These are phyloP conservation scores for Pogonocichla stellata DNA, from an alignment of 2,113 vertebrate species.

Conservation along the genomic window DNA sequence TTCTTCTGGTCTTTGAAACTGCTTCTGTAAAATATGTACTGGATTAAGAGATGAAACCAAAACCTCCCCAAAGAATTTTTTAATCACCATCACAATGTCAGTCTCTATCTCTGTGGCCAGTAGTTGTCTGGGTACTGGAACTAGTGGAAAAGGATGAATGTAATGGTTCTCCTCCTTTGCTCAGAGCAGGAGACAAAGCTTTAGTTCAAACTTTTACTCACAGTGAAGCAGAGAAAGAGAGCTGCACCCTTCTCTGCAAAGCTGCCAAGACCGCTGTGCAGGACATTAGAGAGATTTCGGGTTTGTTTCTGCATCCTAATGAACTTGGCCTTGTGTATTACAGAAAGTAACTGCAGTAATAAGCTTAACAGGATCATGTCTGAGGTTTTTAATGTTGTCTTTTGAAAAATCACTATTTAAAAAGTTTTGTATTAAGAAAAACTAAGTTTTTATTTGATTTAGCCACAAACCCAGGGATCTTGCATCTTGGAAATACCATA, in stretches of 20 bases:
- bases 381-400: not conserved
- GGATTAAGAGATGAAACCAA: constrained; percentile 15
- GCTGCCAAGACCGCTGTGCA: not conserved
- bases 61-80: not conserved
- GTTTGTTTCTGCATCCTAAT: not conserved
- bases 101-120: not conserved
- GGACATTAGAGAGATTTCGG: not conserved
- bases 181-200: not conserved
- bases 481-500: not conserved
- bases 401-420: not conserved
- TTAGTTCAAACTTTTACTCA: not conserved
- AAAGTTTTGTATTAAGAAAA: not conserved
- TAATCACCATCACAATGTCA: not conserved
- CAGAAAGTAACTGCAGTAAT: not conserved
- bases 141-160: not conserved
- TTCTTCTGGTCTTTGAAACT: constrained; percentile 25
- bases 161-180: not conserved
- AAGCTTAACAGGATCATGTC: not conserved
- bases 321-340: not conserved
- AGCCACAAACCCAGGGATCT: not conserved
- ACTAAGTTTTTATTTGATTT: not conserved
- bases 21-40: not conserved
- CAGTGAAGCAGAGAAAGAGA: not conserved
- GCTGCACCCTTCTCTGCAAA: not conserved
- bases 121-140: not conserved